These are phyloP conservation scores for Chaetops frenatus DNA, from an alignment of 2,113 vertebrate genomes.

Conservation along the genomic window DNA sequence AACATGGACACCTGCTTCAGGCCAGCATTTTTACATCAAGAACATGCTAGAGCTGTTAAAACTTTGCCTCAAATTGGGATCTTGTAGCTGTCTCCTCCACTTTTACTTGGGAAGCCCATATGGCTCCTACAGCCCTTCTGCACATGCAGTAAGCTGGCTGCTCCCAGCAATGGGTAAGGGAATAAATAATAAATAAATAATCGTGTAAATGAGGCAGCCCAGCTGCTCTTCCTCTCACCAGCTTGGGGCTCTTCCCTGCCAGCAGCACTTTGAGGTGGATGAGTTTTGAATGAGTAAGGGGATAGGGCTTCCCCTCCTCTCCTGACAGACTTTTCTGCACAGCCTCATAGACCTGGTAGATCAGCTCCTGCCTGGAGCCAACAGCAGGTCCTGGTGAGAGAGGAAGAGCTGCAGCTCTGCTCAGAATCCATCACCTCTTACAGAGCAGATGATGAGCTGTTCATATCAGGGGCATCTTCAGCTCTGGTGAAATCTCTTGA, in stretches of 20 bases:
- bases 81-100: background rate
- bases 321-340: background rate
- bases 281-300: background rate
- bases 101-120: background rate
- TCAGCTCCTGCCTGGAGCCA: background rate
- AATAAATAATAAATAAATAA: background rate
- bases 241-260: background rate
- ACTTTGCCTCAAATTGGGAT: background rate
- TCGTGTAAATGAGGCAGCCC: accelerated
- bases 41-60: background rate
- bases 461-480: background rate
- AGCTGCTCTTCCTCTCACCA: background rate
- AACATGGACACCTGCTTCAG: accelerated
- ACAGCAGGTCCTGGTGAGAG: background rate
- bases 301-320: background rate
- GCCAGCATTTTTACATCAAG: background rate
- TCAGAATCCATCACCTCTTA: background rate
- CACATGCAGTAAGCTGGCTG: accelerated
- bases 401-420: background rate
- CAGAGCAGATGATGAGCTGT: accelerated
- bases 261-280: background rate
- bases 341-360: background rate
- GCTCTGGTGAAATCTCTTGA: background rate
- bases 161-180: background rate
- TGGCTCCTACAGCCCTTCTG: background rate